These are phyloP conservation scores for Lycocerus yunnanus DNA, from an alignment of 2,888 invertebrate genomes.

Conservation along the genomic window DNA sequence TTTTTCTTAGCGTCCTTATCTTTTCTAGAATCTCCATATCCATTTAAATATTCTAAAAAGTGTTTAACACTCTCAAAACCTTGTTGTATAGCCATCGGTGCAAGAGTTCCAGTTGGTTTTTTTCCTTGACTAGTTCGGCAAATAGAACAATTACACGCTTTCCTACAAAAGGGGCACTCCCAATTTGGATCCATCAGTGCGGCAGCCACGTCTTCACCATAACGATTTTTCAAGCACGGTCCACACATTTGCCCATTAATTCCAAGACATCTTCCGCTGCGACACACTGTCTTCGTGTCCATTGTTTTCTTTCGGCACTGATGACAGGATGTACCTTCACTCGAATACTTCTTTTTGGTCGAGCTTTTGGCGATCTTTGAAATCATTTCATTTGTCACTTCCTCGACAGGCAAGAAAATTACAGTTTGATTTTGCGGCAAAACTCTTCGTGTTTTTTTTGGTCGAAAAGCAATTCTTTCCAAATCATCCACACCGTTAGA, in stretches of 20 bases:
- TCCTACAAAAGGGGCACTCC: constrained; percentile 63
- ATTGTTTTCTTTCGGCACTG: constrained; percentile 65
- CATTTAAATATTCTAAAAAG: constrained; percentile 38
- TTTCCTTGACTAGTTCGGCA: constrained; percentile 59
- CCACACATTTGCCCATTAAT: constrained; percentile 65
- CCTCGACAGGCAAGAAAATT: constrained; percentile 45
- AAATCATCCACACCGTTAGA: neutral
- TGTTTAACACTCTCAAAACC: constrained; percentile 55
- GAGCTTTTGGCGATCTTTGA: constrained; percentile 45
- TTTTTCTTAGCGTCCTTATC: neutral
- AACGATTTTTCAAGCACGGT: constrained; percentile 61
- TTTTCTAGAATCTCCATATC: neutral
- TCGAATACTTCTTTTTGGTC: constrained; percentile 41
- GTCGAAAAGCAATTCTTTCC: neutral
- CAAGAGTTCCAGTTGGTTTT: constrained; percentile 56
- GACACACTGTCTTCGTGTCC: constrained; percentile 63
- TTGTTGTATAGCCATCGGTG: constrained; percentile 49
- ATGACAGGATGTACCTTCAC: constrained; percentile 60
- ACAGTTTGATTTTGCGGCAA: constrained; percentile 21
- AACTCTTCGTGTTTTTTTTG: neutral
- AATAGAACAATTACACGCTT: constrained; percentile 64
- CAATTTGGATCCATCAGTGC: constrained; percentile 59
- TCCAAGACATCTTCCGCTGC: constrained; percentile 59
- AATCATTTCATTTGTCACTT: constrained; percentile 52
- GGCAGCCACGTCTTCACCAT: constrained; percentile 60